Evolutionary conservation across 2,888 invertebrate genomes (phyloP), one percentile per base, ranked within the genome.

Genomic region (Dynastes maya): DNA sequence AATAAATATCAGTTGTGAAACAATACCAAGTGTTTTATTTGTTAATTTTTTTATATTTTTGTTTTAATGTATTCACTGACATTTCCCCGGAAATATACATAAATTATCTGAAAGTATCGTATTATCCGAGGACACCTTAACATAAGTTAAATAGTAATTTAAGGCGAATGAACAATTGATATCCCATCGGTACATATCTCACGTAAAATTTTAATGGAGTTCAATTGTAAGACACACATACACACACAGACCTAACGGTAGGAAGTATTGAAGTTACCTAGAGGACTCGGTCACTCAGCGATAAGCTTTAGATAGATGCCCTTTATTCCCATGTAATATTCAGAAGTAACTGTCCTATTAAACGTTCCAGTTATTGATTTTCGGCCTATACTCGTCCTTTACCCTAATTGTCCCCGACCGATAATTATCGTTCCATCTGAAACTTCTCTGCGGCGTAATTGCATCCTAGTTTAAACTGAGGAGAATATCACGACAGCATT

Each of bases 201-300:
- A 68, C 29, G 51, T 68, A 27, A 68, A 68, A 68, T 51, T 51
- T 51, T 68, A 68, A 68, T 51, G 27, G 27, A 51, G 29, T 51
- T 29, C 68, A 68, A 68, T 51, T 51, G 68, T 51, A 68, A 68
- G 13, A 68, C 68, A 29, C n/a, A 13, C 11, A 63, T 9, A 61
- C 29, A 61, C 11, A 61, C 11, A 61, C 27, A 27, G 1, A 61
- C 13, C 45, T 8, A 55, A 16, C 5, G n/a, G 0, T 13, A 22
- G 27, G 11, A 63, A 29, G 29, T 9, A 32, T 11, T 32, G 27
- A 29, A 32, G 27, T 32, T 29, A 63, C 32, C 63, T 45, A 9
- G 29, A 29, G 29, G 22, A 55, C 55, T 9, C 51, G 51, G 68
- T 68, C 45, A 11, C 45, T 45, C 68, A 68, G 6, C 63, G 29